Evolutionary conservation across 2,113 vertebrate genomes (phyloP).

Genomic region (Neodontobutis hainanensis): DNA sequence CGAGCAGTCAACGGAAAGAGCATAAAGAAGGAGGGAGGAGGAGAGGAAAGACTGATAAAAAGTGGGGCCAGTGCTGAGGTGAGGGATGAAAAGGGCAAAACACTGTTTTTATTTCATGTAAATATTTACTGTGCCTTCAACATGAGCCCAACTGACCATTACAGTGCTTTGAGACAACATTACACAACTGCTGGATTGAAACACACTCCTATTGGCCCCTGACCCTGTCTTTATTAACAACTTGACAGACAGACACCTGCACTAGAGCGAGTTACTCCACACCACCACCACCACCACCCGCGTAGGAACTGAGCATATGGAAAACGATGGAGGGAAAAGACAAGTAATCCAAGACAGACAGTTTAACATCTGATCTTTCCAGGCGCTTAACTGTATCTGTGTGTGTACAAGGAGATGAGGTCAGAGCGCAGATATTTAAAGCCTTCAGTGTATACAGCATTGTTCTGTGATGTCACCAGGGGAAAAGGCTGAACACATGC

Average conservation of each 20-base stretch:
- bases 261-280: neutral
- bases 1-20: conserved; percentile 42
- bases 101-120: conserved; percentile 76
- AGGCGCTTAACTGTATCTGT: conserved; percentile 26
- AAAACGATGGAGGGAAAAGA: conserved; percentile 11
- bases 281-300: conserved; percentile 8
- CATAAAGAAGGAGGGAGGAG: neutral
- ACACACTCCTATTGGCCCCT: conserved; percentile 52
- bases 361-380: conserved; percentile 48
- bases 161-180: conserved; percentile 67
- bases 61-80: conserved; percentile 51
- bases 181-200: conserved; percentile 45
- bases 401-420: conserved; percentile 61
- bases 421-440: conserved; percentile 76
- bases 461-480: conserved; percentile 70
- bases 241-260: conserved; percentile 65
- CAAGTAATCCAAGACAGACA: conserved; percentile 53
- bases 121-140: conserved; percentile 78
- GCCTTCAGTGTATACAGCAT: conserved; percentile 60
- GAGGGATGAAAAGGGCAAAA: conserved; percentile 73
- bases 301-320: conserved; percentile 39
- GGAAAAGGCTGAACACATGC: conserved; percentile 54
- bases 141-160: conserved; percentile 69
- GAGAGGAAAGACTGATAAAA: conserved; percentile 36
- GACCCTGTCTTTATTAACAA: conserved; percentile 63